A percentile compares a stretch with the other conserved stretches of the same genome.
Evolutionary conservation across 2,113 vertebrate species (phyloP).

Genomic region (Lota lota): DNA sequence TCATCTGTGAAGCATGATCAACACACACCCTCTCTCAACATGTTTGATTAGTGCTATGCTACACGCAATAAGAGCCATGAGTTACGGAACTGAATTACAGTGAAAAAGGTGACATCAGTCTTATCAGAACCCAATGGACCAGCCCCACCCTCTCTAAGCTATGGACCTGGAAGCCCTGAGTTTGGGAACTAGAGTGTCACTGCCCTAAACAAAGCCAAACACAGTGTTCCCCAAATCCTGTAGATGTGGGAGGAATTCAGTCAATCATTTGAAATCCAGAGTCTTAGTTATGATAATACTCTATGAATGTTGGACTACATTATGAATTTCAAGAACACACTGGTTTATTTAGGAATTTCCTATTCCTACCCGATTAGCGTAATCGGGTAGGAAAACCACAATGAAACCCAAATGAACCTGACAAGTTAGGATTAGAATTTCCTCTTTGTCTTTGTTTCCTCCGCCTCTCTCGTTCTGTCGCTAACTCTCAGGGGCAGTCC

Average conservation of each 20-base stretch:
- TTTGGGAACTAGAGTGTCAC: not conserved
- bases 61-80: conserved; percentile 38
- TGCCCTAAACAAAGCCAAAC: not conserved
- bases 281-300: no score
- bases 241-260: no score
- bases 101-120: conserved; percentile 58
- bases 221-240: no score
- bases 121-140: conserved; percentile 35
- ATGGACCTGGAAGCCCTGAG: conserved; percentile 11
- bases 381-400: no score
- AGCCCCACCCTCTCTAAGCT: conserved; percentile 49
- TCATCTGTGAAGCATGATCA: conserved; percentile 40
- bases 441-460: not conserved
- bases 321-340: no score
- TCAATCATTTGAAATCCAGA: no score
- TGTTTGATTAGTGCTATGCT: conserved; percentile 60
- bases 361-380: no score
- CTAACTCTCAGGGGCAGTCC: conserved; percentile 45
- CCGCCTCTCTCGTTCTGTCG: conserved; percentile 6
- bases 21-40: conserved; percentile 45
- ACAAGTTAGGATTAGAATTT: not conserved
- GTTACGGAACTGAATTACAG: conserved; percentile 54
- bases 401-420: no score
- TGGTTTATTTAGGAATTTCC: no score
- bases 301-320: no score